Percentiles rank a stretch among this genome's conserved stretches.
Conservation (phyloP, 2,113 vertebrate genomes). For the Neopipo cinnamomea region DNA sequence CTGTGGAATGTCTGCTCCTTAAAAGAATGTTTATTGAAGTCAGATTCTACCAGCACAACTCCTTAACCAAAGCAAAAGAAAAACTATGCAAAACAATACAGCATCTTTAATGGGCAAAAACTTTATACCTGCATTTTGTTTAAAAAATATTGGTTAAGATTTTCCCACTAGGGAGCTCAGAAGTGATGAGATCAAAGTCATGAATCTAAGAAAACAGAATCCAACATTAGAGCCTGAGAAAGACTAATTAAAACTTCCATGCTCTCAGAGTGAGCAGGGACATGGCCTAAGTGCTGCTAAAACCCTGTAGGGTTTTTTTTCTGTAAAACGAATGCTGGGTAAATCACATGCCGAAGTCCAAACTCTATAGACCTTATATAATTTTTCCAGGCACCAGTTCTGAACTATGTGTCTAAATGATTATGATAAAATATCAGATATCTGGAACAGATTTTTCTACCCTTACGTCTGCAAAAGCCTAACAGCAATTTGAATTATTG, state of each 20-base stretch:
- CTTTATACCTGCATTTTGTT: background rate
- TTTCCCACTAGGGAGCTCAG: background rate
- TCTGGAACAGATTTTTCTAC: background rate
- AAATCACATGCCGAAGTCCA: slow-evolving; percentile 3
- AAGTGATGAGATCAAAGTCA: background rate
- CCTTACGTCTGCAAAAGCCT: background rate
- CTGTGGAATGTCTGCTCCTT: background rate
- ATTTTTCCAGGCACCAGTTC: slow-evolving; percentile 1
- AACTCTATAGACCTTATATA: background rate
- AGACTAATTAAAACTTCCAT: background rate
- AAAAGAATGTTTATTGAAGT: background rate
- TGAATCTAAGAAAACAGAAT: background rate
- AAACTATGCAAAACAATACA: background rate
- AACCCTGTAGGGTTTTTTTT: background rate
- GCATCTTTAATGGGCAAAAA: background rate
- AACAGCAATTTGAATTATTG: background rate
- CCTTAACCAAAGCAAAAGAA: background rate
- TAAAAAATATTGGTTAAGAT: background rate
- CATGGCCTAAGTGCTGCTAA: slow-evolving; percentile 12
- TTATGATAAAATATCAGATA: slow-evolving; percentile 48
- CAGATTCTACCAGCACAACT: background rate
- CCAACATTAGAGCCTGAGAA: background rate
- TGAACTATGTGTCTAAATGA: slow-evolving; percentile 14
- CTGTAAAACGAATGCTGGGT: background rate
- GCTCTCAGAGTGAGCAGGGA: background rate